Evolutionary conservation across 2,888 invertebrate species (phyloP).

Genomic region (Spodoptera exigua): DNA sequence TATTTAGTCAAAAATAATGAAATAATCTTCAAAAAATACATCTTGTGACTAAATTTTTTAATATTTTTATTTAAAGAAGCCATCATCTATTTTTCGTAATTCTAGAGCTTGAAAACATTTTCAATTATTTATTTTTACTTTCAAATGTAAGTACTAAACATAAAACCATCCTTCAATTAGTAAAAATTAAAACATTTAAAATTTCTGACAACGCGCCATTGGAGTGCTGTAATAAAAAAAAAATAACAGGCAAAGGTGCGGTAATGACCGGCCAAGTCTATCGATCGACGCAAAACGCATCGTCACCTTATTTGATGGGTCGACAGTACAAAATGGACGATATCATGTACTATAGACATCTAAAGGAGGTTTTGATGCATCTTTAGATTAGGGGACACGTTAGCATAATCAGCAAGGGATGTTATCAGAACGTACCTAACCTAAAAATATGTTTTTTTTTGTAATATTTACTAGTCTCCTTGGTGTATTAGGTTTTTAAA

Average conservation of each 20-base stretch:
- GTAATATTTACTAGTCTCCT: no score
- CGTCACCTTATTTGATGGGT: constrained; percentile 82
- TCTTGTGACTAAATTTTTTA: no score
- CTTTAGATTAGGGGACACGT: background rate
- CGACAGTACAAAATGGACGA: constrained; percentile 63
- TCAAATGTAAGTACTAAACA: background rate
- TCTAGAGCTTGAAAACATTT: no score
- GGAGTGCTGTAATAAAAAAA: constrained; percentile 44
- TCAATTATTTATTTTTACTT: no score
- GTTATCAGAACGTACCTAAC: no score
- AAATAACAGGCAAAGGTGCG: constrained; percentile 51
- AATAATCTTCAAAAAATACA: no score
- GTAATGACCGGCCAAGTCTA: constrained; percentile 68
- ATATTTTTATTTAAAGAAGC: no score
- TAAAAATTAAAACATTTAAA: constrained; percentile 43
- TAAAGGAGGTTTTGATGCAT: constrained; percentile 29
- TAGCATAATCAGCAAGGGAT: no score
- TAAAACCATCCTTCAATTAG: constrained; percentile 12
- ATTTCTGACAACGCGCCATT: constrained; percentile 23
- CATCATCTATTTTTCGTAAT: no score
- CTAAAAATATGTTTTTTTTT: no score
- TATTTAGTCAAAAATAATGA: no score
- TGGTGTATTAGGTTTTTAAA: no score
- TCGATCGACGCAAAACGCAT: constrained; percentile 75
- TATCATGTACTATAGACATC: constrained; percentile 49